Percentiles rank a stretch among this genome's conserved stretches.
phyloP scores from a whole-genome alignment of 1,140 invertebrate species.

The Nymphalis io region DNA sequence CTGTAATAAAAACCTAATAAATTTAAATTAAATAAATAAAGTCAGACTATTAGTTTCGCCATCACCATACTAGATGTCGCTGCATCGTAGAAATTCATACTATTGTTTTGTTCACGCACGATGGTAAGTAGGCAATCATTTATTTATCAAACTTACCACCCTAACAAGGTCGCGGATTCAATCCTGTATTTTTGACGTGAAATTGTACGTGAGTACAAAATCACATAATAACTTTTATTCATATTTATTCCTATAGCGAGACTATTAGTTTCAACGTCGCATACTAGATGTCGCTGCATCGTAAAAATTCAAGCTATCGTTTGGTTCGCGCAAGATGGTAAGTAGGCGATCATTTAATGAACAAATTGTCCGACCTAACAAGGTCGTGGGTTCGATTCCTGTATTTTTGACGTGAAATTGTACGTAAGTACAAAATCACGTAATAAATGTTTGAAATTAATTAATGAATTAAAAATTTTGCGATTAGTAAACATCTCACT shows the following conservation, averaged over 20 bases:
- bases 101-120: not conserved
- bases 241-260: no score
- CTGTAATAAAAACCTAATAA: no score
- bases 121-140: not conserved
- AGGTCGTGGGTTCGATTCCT: conserved; percentile 9
- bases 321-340: not conserved
- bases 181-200: conserved; percentile 7
- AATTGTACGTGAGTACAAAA: not conserved
- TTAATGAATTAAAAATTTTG: no score
- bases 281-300: not conserved
- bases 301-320: conserved; percentile 9
- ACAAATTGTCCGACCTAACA: not conserved
- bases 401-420: conserved; percentile 7
- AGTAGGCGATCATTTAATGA: not conserved
- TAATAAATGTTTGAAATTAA: not conserved
- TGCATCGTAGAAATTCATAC: not conserved
- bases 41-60: not conserved
- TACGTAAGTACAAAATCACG: not conserved
- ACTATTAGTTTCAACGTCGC: not conserved
- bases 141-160: not conserved
- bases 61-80: not conserved
- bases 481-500: no score
- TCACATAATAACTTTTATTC: not conserved
- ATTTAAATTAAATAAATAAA: no score
- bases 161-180: conserved; percentile 3